These are phyloP conservation scores for Apamea monoglypha DNA, from an alignment of 2,888 invertebrate genomes.

Conservation along the genomic window DNA sequence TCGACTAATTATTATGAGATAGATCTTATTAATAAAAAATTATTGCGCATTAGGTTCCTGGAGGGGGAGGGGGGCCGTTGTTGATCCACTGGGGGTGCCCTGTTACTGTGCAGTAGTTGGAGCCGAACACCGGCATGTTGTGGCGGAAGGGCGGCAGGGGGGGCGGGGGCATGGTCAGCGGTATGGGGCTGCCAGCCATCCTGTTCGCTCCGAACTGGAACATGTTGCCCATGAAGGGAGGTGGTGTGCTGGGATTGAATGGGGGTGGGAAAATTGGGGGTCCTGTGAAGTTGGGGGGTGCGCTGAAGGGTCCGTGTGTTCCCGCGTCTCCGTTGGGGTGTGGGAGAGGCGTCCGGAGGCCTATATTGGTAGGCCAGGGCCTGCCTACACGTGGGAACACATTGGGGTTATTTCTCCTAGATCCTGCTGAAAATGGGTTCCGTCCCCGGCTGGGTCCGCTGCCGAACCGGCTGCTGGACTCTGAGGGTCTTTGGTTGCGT, in stretches of 20 bases:
- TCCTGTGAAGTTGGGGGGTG: slow-evolving; percentile 71
- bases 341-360: slow-evolving; percentile 75
- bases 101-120: slow-evolving; percentile 74
- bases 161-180: slow-evolving; percentile 63
- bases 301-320: slow-evolving; percentile 64
- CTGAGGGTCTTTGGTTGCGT: slow-evolving; percentile 85
- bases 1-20: slow-evolving; percentile 74
- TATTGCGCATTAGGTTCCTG: slow-evolving; percentile 80
- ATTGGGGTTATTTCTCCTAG: slow-evolving; percentile 74
- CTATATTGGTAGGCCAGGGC: slow-evolving; percentile 73
- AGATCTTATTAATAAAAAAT: slow-evolving; percentile 61
- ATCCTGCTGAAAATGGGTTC: slow-evolving; percentile 79
- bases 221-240: slow-evolving; percentile 68
- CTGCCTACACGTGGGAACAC: slow-evolving; percentile 72
- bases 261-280: slow-evolving; percentile 77
- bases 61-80: slow-evolving; percentile 83
- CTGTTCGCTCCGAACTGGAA: slow-evolving; percentile 78
- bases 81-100: slow-evolving; percentile 80
- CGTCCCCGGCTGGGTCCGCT: slow-evolving; percentile 82
- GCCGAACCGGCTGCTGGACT: slow-evolving; percentile 85
- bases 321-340: slow-evolving; percentile 68
- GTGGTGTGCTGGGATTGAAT: slow-evolving; percentile 68
- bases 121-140: slow-evolving; percentile 76
- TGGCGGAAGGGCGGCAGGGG: slow-evolving; percentile 73
- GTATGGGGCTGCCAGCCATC: slow-evolving; percentile 71